Percentiles rank a stretch among this genome's conserved stretches.
Evolutionary conservation across 1,140 invertebrate species (phyloP).

Genomic region (Himalopsyche phryganea): DNA sequence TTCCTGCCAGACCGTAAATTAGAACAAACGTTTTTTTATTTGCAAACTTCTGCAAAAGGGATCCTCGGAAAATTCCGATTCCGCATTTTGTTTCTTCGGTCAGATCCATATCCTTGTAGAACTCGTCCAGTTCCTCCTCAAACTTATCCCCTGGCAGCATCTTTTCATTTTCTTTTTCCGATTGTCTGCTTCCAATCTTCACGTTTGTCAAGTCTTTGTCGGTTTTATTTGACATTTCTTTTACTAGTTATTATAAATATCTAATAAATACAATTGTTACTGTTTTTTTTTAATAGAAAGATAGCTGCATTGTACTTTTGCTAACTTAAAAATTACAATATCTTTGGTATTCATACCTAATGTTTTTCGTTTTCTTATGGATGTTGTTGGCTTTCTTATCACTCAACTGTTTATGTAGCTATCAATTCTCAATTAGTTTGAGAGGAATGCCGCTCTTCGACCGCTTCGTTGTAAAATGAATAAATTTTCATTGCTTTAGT

Average conservation of each 20-base stretch:
- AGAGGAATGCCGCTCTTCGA: no score
- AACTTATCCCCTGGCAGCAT: constrained; percentile 38
- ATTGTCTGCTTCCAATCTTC: background rate
- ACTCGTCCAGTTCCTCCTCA: constrained; percentile 49
- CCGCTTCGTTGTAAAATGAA: no score
- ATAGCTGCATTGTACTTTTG: no score
- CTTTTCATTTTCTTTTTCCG: constrained; percentile 27
- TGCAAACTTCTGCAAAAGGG: constrained; percentile 62
- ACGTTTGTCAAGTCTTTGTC: background rate
- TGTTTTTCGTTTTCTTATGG: no score
- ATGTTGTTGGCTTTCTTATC: no score
- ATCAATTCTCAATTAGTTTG: background rate
- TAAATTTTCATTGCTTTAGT: no score
- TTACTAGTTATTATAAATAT: no score
- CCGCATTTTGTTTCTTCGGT: constrained; percentile 63
- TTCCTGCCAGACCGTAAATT: constrained; percentile 68
- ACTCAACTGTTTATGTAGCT: background rate
- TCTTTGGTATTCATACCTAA: no score
- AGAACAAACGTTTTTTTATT: constrained; percentile 74
- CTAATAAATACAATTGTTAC: no score
- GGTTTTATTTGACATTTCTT: no score
- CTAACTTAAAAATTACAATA: no score
- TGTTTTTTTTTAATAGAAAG: no score
- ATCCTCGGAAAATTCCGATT: constrained; percentile 57
- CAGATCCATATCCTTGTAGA: constrained; percentile 52